Conservation (phyloP, 2,888 invertebrate genomes). For the Phymatocera aterrima region DNA sequence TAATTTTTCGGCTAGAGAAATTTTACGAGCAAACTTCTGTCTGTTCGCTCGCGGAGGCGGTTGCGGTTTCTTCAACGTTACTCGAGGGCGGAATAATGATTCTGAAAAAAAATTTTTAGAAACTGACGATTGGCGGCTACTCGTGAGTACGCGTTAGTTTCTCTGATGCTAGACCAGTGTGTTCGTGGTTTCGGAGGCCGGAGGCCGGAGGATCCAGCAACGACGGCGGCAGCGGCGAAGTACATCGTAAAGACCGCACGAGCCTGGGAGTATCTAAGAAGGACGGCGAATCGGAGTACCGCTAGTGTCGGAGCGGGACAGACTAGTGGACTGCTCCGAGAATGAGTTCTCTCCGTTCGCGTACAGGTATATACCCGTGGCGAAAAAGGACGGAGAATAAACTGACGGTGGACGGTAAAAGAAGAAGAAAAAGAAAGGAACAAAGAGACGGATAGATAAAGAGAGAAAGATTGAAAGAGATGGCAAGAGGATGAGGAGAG, state of each 20-base stretch:
- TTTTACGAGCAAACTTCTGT: too few species aligned
- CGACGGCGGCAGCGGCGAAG: conserved; percentile 41
- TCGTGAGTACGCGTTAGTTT: neutral
- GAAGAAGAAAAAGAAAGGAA: neutral
- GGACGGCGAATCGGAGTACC: conserved; percentile 25
- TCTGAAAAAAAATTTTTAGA: neutral
- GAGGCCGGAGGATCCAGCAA: neutral
- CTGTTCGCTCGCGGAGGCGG: too few species aligned
- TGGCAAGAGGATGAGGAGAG: neutral
- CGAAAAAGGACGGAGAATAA: neutral
- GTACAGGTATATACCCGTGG: neutral
- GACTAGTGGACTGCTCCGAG: conserved; percentile 2
- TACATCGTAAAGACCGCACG: conserved; percentile 43
- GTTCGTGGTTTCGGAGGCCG: conserved; percentile 11
- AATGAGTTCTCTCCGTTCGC: conserved; percentile 29
- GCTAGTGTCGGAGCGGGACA: neutral
- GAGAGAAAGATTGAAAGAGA: conserved; percentile 11
- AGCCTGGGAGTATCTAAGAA: conserved; percentile 20
- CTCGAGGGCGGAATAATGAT: too few species aligned
- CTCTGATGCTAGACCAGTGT: neutral
- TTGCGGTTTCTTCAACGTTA: too few species aligned
- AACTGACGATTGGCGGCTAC: neutral
- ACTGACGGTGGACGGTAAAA: neutral
- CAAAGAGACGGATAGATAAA: neutral
- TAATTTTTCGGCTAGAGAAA: too few species aligned